Evolutionary conservation across 2,888 invertebrate genomes (phyloP).

Genomic region (Enoplolaimus lenunculus): DNA sequence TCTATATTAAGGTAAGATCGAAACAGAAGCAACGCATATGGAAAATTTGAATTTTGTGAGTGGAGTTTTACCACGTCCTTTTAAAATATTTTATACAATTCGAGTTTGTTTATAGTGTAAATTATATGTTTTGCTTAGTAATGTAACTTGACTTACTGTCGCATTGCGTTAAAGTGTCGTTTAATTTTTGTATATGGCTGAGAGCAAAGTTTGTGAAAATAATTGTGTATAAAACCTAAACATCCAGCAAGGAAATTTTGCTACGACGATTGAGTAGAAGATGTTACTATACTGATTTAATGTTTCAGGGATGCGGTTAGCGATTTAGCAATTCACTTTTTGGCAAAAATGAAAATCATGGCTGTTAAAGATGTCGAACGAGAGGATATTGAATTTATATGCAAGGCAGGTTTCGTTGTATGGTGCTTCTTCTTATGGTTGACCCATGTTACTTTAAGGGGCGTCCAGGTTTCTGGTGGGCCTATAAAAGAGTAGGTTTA

Average conservation of each 20-base stretch:
- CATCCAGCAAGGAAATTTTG: no score
- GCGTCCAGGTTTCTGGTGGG: no score
- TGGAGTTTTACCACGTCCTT: background rate
- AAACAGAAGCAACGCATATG: slow-evolving; percentile 1
- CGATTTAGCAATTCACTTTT: slow-evolving; percentile 88
- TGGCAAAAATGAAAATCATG: slow-evolving; percentile 97
- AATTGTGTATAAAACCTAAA: no score
- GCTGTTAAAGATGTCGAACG: slow-evolving; percentile 94
- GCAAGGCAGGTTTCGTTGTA: slow-evolving; percentile 52
- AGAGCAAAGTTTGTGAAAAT: no score
- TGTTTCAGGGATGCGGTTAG: slow-evolving; percentile 76
- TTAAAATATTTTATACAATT: no score
- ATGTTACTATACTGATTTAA: no score
- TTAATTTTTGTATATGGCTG: no score
- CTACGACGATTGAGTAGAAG: no score
- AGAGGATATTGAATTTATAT: slow-evolving; percentile 92
- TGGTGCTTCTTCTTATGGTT: slow-evolving; percentile 20
- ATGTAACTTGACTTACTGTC: no score
- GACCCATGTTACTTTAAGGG: no score
- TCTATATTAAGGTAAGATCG: slow-evolving; percentile 60
- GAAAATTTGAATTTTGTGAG: slow-evolving; percentile 3
- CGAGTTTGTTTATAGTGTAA: background rate
- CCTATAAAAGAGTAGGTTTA: slow-evolving; percentile 19
- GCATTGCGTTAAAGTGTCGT: no score
- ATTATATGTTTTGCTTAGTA: no score